Base-by-base conservation (phyloP, 2,888 invertebrate species). In the Melinaea menophilus region DNA sequence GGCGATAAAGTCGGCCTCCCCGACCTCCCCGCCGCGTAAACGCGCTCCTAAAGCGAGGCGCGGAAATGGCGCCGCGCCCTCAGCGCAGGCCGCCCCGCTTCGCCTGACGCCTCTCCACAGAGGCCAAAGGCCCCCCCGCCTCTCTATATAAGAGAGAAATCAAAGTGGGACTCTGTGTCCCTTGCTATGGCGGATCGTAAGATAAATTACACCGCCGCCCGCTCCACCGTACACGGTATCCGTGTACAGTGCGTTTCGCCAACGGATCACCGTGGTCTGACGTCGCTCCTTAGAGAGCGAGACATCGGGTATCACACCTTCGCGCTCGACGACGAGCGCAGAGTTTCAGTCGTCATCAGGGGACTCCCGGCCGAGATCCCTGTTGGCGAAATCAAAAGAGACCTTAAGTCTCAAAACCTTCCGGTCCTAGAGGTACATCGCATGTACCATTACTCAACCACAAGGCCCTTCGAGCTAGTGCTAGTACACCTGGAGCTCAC, bases 1-100 rank as follows among this genome's bases (percentile, higher is more conserved):
- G 75, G 86, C 86, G 2, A 93, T 94, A 77, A 94, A 93, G 77
- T 94, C 94, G 22, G 22, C 22, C 22, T 22, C 22, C 22, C 22
- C 22, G 74, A 94, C 92, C 77, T 91, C 94, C 58, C 80, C 88
- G 22, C 22, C 22, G 22, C 22, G 22, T 22, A 22, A 22, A 22
- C 22, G 22, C 22, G 22, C 22, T 22, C 22, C 22, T 22, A 22
- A 22, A 22, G 22, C 22, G 22, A 22, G 22, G 22, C 9, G 82
- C 88, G 34, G 92, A 90, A 92, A 92, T 65, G 65, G 55, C 2
- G 61, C 58, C 61, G 61, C 64, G 9, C 5, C 7, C 22, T 22
- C 22, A 37, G 37, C 37, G 1, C 37, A 4, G 37, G 37, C 37
- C 7, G 7, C 37, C 4, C 4, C 37, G 37, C 22, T 22, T 22